A percentile compares a stretch with the other conserved stretches of the same genome.
Conservation (phyloP, 2,797 vertebrate species). For the Triplophysa bombifrons region DNA sequence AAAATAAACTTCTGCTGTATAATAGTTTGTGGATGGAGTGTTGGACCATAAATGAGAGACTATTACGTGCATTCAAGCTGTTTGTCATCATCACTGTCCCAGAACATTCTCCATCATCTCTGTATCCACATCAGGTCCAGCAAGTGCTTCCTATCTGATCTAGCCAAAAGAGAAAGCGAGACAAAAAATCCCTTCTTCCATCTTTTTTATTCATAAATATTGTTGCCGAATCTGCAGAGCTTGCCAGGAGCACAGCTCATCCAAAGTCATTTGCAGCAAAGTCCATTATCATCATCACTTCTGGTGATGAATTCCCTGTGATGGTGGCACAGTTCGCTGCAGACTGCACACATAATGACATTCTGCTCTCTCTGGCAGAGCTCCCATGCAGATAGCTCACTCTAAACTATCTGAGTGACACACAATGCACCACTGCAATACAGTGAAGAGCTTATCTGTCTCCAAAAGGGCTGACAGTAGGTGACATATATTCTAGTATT, state of each 20-base stretch:
- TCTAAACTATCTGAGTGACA: constrained; percentile 72
- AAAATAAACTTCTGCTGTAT: constrained; percentile 6
- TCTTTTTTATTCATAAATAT: constrained; percentile 66
- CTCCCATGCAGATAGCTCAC: constrained; percentile 76
- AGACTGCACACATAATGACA: constrained; percentile 87
- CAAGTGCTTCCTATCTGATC: constrained; percentile 29
- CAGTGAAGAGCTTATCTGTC: constrained; percentile 46
- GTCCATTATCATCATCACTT: constrained; percentile 87
- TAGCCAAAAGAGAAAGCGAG: constrained; percentile 6
- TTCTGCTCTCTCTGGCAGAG: constrained; percentile 90
- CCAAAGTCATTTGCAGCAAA: constrained; percentile 89
- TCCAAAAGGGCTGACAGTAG: constrained; percentile 36
- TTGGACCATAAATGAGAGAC: constrained; percentile 2
- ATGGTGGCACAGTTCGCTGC: constrained; percentile 80
- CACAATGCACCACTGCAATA: constrained; percentile 51
- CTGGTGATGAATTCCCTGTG: constrained; percentile 86
- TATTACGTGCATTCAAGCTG: constrained; percentile 13
- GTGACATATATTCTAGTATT: constrained; percentile 31
- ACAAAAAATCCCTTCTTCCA: constrained; percentile 22
- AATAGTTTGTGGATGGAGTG: not conserved
- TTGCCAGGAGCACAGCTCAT: constrained; percentile 81
- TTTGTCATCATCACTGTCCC: constrained; percentile 25
- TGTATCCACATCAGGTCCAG: not conserved
- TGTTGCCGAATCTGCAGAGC: constrained; percentile 64
- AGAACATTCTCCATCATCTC: constrained; percentile 6